Conservation (phyloP, 2,113 vertebrate genomes). For the Erythrocebus patas region DNA sequence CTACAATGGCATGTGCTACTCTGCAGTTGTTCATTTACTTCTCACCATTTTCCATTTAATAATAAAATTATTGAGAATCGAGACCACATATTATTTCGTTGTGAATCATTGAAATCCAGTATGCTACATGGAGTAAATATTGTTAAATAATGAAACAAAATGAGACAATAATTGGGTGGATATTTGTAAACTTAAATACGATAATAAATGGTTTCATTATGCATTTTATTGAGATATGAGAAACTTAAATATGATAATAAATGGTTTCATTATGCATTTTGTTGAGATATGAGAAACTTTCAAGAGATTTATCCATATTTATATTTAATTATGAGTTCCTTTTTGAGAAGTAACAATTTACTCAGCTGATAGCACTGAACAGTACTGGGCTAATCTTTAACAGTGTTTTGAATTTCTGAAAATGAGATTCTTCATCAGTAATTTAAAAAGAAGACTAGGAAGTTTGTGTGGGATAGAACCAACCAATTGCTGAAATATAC, state of each 20-base stretch:
- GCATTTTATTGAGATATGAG: neutral
- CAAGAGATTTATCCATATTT: neutral
- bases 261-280: constrained; percentile 17
- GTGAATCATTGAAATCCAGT: neutral
- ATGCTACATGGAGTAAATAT: neutral
- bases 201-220: neutral
- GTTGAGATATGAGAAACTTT: neutral
- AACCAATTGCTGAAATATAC: neutral
- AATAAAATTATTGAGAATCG: neutral
- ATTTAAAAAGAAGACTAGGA: neutral
- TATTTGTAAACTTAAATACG: neutral
- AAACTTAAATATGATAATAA: neutral
- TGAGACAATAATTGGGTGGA: neutral
- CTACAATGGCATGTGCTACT: neutral
- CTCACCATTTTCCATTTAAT: neutral
- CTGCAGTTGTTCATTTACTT: neutral
- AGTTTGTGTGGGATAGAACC: neutral
- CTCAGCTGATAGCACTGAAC: neutral
- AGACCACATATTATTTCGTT: neutral
- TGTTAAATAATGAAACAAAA: constrained; percentile 22
- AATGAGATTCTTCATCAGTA: neutral
- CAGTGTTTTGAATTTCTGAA: constrained; percentile 14
- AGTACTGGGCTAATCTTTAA: neutral
- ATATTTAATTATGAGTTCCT: neutral
- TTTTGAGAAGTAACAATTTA: neutral